A percentile compares a stretch with the other conserved stretches of the same genome.
phyloP scores from a whole-genome alignment of 2,797 vertebrate species.

The Coregonus suidteri region DNA sequence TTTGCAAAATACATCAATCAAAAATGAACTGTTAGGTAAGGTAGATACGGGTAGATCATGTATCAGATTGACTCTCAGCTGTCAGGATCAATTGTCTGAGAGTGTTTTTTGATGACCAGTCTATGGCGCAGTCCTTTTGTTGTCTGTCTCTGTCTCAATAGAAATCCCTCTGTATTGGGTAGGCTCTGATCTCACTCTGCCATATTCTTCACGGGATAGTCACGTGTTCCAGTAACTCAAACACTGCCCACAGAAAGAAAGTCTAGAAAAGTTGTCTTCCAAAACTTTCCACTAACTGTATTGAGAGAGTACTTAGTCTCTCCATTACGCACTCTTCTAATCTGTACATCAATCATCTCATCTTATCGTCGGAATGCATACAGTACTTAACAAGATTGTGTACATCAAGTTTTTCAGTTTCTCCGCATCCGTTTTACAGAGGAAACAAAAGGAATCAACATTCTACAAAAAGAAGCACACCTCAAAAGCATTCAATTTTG shows the following conservation, averaged over 20 bases:
- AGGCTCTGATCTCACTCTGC: neutral
- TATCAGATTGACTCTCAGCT: neutral
- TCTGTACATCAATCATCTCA: neutral
- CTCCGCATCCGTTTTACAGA: neutral
- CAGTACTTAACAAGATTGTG: neutral
- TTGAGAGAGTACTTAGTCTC: too few relatives aligned
- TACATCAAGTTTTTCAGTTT: neutral
- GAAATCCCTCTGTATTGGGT: constrained; percentile 19
- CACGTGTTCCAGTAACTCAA: neutral
- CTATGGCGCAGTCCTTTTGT: neutral
- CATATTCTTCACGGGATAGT: neutral
- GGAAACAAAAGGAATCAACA: neutral
- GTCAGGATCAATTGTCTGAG: neutral
- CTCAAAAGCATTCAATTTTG: neutral
- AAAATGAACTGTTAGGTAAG: constrained; percentile 36
- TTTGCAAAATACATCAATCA: constrained; percentile 52
- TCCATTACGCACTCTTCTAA: too few relatives aligned
- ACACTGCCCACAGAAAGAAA: neutral
- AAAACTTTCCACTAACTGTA: constrained; percentile 8
- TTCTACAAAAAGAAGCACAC: neutral
- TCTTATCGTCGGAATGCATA: neutral
- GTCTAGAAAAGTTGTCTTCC: constrained; percentile 11
- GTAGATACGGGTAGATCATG: neutral
- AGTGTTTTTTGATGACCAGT: neutral
- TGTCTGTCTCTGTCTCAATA: neutral